Evolutionary conservation across 2,113 vertebrate genomes (phyloP).

Genomic region (Syngnathus typhle): DNA sequence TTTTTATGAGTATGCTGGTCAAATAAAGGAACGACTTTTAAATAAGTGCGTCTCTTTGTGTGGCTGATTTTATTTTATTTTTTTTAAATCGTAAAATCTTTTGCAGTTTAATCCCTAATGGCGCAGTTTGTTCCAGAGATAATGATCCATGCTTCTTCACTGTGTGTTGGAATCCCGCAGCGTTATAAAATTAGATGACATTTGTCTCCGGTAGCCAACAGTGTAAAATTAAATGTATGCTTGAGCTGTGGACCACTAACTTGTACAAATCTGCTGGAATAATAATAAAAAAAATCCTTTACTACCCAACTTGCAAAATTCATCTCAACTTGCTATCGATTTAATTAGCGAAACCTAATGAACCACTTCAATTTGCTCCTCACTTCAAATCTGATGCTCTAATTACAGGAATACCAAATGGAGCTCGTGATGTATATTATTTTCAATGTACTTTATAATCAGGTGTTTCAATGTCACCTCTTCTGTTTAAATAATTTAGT

Average conservation of each 20-base stretch:
- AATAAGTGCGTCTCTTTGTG: conserved; percentile 12
- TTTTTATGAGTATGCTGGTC: conserved; percentile 37
- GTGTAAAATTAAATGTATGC: not conserved
- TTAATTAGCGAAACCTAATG: conserved; percentile 15
- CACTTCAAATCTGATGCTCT: not conserved
- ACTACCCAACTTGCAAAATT: too few species aligned
- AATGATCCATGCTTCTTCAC: not conserved
- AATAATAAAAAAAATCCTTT: not conserved
- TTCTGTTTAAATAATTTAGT: not conserved
- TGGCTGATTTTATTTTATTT: not conserved
- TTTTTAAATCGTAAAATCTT: not conserved
- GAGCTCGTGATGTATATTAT: conserved; percentile 1
- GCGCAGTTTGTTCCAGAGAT: not conserved
- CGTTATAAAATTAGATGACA: not conserved
- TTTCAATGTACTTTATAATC: conserved; percentile 5
- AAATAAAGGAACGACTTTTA: conserved; percentile 50
- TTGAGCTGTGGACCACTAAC: not conserved
- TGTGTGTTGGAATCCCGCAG: not conserved
- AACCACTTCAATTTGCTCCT: not conserved
- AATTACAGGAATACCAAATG: conserved; percentile 1
- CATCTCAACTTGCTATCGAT: not conserved
- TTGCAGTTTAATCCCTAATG: not conserved
- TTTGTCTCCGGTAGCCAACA: not conserved
- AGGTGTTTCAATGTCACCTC: conserved; percentile 1
- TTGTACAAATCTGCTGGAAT: not conserved